Conservation (phyloP, 2,888 invertebrate genomes). For the Platynereis dumerilii region DNA sequence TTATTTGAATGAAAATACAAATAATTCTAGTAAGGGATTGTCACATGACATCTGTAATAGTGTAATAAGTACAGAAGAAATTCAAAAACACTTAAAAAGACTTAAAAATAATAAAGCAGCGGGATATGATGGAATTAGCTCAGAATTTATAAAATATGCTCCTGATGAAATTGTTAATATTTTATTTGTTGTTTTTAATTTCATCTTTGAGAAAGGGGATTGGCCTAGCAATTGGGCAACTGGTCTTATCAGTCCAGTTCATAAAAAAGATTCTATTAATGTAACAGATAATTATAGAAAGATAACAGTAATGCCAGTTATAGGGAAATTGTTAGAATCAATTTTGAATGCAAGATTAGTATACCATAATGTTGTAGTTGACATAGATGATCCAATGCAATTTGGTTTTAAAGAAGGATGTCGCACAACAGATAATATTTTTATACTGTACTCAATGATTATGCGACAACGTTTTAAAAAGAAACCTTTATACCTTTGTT, state of each 20-base stretch:
- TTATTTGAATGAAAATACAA: background rate
- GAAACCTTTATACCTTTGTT: no score
- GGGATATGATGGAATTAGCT: background rate
- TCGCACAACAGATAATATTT: no score
- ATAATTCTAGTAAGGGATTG: background rate
- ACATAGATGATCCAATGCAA: no score
- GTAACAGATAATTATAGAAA: background rate
- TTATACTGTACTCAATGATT: no score
- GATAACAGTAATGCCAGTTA: background rate
- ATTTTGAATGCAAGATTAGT: no score
- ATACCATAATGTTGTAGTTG: no score
- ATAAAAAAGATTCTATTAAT: background rate
- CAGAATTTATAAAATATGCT: background rate
- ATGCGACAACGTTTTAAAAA: no score
- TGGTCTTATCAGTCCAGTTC: background rate
- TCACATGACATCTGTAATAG: background rate
- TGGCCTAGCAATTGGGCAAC: background rate
- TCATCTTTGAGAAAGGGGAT: background rate
- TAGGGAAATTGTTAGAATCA: no score
- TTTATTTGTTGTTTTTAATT: background rate
- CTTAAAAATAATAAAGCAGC: background rate
- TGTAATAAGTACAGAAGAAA: background rate
- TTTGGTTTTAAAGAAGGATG: no score
- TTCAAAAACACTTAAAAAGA: background rate
- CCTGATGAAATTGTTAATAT: background rate